Conservation (phyloP, 2,888 invertebrate genomes). For the Maniola hyperantus region DNA sequence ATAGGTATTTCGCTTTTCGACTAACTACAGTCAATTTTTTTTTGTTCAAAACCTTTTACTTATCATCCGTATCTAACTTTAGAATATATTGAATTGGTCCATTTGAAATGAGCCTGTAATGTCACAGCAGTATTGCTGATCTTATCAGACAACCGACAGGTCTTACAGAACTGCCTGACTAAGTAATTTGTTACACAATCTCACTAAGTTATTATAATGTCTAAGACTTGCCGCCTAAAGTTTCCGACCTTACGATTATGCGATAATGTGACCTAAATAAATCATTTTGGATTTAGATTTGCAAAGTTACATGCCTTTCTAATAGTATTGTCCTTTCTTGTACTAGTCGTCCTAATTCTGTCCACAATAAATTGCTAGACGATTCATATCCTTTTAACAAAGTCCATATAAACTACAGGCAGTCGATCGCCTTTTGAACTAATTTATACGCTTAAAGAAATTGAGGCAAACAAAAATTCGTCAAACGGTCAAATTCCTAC, state of each 20-base stretch:
- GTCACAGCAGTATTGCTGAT: background rate
- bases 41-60: background rate
- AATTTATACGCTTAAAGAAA: background rate
- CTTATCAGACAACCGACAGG: slow-evolving; percentile 4
- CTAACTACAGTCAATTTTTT: no score
- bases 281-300: background rate
- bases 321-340: background rate
- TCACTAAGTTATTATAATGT: background rate
- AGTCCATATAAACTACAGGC: no score
- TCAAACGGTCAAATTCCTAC: no score
- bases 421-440: background rate
- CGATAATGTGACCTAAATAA: slow-evolving; percentile 5
- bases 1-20: no score
- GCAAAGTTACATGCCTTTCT: background rate
- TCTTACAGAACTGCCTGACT: slow-evolving; percentile 1
- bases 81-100: no score
- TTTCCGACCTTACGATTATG: slow-evolving; percentile 6
- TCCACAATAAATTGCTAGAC: background rate
- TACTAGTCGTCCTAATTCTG: no score
- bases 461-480: background rate
- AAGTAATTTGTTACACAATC: slow-evolving; percentile 1
- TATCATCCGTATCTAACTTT: background rate
- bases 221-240: slow-evolving; percentile 4
- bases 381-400: no score
- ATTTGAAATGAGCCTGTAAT: background rate